These are phyloP conservation scores for Anhinga anhinga DNA, from an alignment of 2,113 vertebrate genomes.

Conservation along the genomic window DNA sequence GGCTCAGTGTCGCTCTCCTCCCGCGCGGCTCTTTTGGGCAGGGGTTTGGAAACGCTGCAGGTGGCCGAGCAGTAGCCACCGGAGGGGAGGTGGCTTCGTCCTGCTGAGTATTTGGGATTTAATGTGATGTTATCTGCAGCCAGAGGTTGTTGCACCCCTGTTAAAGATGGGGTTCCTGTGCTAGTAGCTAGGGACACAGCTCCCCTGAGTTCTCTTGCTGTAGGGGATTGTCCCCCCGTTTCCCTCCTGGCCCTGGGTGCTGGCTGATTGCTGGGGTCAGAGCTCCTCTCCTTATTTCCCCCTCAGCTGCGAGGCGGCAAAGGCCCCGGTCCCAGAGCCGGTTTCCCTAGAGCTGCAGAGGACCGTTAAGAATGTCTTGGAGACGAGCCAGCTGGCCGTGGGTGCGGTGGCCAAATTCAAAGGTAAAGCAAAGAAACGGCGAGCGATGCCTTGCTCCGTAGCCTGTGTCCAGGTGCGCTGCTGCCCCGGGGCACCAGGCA, in stretches of 20 bases:
- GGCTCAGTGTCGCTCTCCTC: neutral
- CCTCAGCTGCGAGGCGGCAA: neutral
- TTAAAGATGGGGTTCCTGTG: neutral
- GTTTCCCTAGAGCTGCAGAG: neutral
- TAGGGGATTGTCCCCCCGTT: neutral
- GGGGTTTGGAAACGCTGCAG: neutral
- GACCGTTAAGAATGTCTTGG: accelerated
- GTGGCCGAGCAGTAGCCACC: neutral
- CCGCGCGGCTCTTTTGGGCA: accelerated
- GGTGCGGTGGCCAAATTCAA: neutral
- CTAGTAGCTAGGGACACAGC: neutral
- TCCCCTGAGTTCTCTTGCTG: neutral
- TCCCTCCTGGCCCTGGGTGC: neutral
- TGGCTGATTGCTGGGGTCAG: neutral
- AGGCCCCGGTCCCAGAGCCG: accelerated
- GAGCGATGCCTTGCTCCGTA: too few relatives aligned
- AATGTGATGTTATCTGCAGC: neutral
- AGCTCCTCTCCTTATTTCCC: neutral
- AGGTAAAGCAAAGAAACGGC: neutral
- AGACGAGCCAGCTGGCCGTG: neutral
- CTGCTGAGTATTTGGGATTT: neutral
- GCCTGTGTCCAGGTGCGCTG: accelerated
- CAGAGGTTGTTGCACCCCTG: neutral
- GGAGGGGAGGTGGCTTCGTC: neutral
- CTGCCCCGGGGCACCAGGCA: neutral